Evolutionary conservation across 2,888 invertebrate genomes (phyloP).

Genomic region (Drosophila engyochracea): DNA sequence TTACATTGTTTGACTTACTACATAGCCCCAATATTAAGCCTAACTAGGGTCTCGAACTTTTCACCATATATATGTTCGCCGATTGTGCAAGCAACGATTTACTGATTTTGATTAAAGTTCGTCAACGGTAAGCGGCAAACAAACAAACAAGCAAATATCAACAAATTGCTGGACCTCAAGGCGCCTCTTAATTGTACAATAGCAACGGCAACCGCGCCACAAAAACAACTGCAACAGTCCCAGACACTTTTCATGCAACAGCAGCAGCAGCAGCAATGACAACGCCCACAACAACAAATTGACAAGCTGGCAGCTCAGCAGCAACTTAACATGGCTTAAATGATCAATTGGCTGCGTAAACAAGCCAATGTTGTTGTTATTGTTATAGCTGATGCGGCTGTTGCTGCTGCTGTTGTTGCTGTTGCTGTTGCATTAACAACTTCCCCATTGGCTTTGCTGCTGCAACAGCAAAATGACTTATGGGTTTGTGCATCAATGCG

Average conservation of each 20-base stretch:
- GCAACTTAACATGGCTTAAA: conserved; percentile 74
- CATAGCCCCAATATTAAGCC: conserved; percentile 7
- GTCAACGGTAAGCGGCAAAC: conserved; percentile 48
- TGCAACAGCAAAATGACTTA: conserved; percentile 70
- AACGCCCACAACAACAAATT: conserved; percentile 72
- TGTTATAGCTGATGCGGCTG: conserved; percentile 15
- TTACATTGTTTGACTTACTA: conserved; percentile 39
- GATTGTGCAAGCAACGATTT: conserved; percentile 70
- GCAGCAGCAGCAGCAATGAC: conserved; percentile 47
- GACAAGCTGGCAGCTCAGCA: conserved; percentile 49
- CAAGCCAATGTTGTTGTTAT: conserved; percentile 43
- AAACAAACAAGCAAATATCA: conserved; percentile 44
- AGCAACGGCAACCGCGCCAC: conserved; percentile 28
- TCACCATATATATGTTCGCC: conserved; percentile 27
- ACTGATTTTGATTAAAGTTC: conserved; percentile 58
- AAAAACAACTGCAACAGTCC: conserved; percentile 17
- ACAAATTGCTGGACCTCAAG: conserved; percentile 46
- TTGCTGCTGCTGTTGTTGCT: conserved; percentile 11
- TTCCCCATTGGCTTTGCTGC: conserved; percentile 69
- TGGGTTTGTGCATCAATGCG: conserved; percentile 76
- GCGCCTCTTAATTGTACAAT: conserved; percentile 67
- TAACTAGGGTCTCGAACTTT: conserved; percentile 33
- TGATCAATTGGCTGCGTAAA: conserved; percentile 77
- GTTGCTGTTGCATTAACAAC: conserved; percentile 74
- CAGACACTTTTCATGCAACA: not conserved